These are phyloP conservation scores for Meriones unguiculatus DNA, from an alignment of 2,113 vertebrate genomes.

Conservation along the genomic window DNA sequence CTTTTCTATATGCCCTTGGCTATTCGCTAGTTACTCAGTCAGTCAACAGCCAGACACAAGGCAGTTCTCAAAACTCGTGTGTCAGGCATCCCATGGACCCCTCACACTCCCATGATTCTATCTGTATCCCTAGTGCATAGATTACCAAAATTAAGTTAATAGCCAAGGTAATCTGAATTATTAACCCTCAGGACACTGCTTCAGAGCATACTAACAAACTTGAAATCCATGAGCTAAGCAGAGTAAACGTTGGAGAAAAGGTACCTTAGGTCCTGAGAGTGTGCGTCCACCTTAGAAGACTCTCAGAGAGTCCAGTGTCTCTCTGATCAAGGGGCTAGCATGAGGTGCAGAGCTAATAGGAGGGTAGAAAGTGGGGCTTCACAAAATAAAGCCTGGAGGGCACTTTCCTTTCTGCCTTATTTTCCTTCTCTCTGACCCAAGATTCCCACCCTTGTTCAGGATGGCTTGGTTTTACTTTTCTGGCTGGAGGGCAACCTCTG, in stretches of 20 bases:
- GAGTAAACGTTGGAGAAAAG: no score
- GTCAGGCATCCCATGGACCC: accelerated
- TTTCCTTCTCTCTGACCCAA: background rate
- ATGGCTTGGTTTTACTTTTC: constrained; percentile 65
- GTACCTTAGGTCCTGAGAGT: accelerated
- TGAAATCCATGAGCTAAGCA: background rate
- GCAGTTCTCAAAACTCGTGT: background rate
- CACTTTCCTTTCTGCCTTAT: background rate
- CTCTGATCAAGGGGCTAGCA: background rate
- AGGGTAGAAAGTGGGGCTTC: accelerated
- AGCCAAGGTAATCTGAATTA: background rate
- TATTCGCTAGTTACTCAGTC: background rate
- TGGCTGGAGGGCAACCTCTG: constrained; percentile 38
- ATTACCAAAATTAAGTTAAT: background rate
- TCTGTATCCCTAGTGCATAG: background rate
- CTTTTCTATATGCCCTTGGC: background rate
- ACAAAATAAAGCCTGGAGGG: background rate
- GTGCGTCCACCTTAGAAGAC: background rate
- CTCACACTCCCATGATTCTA: background rate
- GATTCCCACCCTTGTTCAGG: background rate
- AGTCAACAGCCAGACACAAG: background rate
- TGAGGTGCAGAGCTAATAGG: background rate
- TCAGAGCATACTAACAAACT: background rate
- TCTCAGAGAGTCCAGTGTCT: background rate
- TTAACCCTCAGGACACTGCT: background rate